Evolutionary conservation across 2,113 vertebrate genomes (phyloP).

Genomic region (Chionis minor): DNA sequence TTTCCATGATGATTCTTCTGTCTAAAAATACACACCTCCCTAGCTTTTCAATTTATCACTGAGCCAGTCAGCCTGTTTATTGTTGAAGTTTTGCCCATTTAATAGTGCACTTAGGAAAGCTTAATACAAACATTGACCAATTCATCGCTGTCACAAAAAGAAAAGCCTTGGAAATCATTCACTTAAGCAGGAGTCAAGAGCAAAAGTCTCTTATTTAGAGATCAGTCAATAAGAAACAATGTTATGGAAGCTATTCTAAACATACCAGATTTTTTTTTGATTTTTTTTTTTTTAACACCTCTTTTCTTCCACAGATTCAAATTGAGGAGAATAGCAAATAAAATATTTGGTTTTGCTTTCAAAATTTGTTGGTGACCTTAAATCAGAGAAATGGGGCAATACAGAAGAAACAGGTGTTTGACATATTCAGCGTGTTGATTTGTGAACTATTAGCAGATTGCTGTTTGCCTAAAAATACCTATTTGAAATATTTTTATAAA

Average conservation of each 20-base stretch:
- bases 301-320: neutral
- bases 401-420: neutral
- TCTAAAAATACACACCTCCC: slow-evolving; percentile 13
- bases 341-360: neutral
- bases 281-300: neutral
- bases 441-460: slow-evolving; percentile 37
- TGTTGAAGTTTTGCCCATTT: slow-evolving; percentile 24
- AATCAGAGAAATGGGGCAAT: neutral
- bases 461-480: slow-evolving; percentile 38
- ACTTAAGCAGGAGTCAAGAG: slow-evolving; percentile 16
- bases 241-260: slow-evolving; percentile 4
- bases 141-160: slow-evolving; percentile 4
- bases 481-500: slow-evolving; percentile 49
- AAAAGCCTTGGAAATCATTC: slow-evolving; percentile 28
- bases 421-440: slow-evolving; percentile 9
- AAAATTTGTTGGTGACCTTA: neutral
- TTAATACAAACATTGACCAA: slow-evolving; percentile 24
- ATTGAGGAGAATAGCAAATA: neutral
- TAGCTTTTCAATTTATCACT: slow-evolving; percentile 6
- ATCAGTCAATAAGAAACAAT: slow-evolving; percentile 5
- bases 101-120: slow-evolving; percentile 32
- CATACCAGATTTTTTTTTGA: neutral
- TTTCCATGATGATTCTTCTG: slow-evolving; percentile 31
- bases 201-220: slow-evolving; percentile 28
- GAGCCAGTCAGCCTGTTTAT: neutral